Percentiles rank a stretch among this genome's conserved stretches.
These are phyloP conservation scores for Manis javanica DNA, from an alignment of 2,797 vertebrate species.

Conservation along the genomic window DNA sequence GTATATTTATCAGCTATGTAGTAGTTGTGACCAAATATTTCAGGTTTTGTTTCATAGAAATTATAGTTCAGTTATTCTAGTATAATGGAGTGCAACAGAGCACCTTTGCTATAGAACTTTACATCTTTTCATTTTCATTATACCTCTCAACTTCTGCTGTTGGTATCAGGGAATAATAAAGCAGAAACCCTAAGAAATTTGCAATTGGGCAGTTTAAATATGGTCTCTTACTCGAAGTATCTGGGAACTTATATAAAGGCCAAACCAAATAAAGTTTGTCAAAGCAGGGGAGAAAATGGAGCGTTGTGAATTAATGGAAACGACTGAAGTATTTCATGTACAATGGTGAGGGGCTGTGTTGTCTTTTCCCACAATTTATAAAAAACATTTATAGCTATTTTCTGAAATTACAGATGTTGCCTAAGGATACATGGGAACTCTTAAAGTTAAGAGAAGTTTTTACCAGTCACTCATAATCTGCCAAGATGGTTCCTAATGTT, in stretches of 20 bases:
- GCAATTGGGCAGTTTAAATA: background rate
- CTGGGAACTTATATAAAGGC: background rate
- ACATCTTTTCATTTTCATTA: background rate
- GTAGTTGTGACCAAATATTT: background rate
- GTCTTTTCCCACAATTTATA: conserved; percentile 4
- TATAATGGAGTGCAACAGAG: background rate
- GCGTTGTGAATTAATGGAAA: conserved; percentile 4
- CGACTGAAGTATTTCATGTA: background rate
- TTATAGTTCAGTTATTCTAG: background rate
- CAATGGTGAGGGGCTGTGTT: conserved; percentile 1
- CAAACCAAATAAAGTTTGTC: background rate
- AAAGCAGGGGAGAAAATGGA: background rate
- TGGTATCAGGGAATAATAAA: conserved; percentile 49
- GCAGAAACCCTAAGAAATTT: conserved; percentile 47
- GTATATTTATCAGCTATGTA: background rate
- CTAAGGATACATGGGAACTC: background rate
- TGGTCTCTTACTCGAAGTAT: background rate
- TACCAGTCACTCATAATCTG: background rate
- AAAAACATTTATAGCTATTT: background rate
- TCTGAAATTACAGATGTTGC: background rate
- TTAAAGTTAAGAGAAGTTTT: background rate
- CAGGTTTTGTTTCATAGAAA: background rate
- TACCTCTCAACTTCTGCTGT: background rate
- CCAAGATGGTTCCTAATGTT: background rate
- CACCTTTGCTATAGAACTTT: background rate